Percentiles rank a stretch among this genome's conserved stretches.
phyloP scores from a whole-genome alignment of 2,797 vertebrate species.

The Sciurus vulgaris region DNA sequence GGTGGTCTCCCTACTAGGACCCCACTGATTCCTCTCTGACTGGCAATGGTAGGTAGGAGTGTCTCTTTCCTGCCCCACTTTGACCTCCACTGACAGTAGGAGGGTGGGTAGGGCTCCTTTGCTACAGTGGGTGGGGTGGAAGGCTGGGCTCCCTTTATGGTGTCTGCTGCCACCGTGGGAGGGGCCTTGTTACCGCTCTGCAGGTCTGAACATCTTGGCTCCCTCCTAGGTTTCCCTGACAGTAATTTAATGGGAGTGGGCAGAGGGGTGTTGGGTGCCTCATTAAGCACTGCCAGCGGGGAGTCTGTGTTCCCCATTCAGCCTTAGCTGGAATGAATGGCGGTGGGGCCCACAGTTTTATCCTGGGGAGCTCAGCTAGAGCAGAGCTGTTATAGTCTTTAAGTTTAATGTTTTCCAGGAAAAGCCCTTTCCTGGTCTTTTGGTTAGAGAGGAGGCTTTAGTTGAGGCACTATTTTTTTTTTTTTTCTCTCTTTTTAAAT shows the following conservation, averaged over 20 bases:
- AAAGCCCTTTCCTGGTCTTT: background rate
- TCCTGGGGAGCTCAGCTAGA: background rate
- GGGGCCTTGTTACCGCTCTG: background rate
- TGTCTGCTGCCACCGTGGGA: background rate
- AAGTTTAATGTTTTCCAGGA: background rate
- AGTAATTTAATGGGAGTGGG: background rate
- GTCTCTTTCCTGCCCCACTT: background rate
- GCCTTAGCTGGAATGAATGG: background rate
- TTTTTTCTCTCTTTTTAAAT: background rate
- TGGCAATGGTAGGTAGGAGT: background rate
- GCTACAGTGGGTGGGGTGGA: background rate
- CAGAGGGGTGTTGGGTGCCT: background rate
- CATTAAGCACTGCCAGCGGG: background rate
- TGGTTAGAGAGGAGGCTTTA: background rate
- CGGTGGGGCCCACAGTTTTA: background rate
- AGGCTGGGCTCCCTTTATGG: background rate
- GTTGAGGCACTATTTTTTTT: background rate
- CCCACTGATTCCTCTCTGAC: background rate
- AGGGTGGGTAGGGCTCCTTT: no score
- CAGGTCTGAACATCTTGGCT: background rate
- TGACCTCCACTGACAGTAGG: background rate
- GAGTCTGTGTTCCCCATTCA: background rate
- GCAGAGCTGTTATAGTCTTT: background rate
- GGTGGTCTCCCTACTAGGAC: background rate
- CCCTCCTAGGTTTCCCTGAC: background rate